phyloP scores from a whole-genome alignment of 1,140 invertebrate genomes.

The Metaphire vulgaris region DNA sequence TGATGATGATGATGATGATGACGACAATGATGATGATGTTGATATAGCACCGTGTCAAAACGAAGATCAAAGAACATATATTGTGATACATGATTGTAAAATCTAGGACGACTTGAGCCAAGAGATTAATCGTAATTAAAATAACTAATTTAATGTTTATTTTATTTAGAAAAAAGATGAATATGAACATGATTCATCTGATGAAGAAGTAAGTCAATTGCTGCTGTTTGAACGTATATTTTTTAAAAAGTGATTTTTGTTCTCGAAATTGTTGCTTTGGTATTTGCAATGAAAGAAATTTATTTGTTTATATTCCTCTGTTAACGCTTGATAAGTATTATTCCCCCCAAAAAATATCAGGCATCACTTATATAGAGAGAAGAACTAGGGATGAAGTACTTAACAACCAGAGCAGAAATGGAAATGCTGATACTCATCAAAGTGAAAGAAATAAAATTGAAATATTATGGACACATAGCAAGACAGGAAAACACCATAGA shows the following conservation, averaged over 20 bases:
- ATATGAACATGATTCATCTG: slow-evolving; percentile 72
- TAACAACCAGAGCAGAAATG: too few species aligned
- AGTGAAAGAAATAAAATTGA: too few species aligned
- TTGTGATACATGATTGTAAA: background rate
- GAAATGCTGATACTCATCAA: too few species aligned
- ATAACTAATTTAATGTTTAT: slow-evolving; percentile 18
- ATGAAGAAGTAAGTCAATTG: slow-evolving; percentile 65
- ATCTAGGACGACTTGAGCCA: slow-evolving; percentile 13
- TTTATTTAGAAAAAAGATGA: slow-evolving; percentile 55
- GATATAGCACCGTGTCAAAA: slow-evolving; percentile 10
- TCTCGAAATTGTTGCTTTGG: background rate
- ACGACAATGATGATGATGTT: slow-evolving; percentile 31
- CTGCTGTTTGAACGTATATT: background rate
- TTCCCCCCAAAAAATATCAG: background rate
- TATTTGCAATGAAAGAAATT: too few species aligned
- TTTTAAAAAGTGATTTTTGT: background rate
- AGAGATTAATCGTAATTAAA: slow-evolving; percentile 8
- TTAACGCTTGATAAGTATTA: background rate
- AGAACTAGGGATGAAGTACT: too few species aligned
- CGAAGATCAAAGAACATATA: background rate
- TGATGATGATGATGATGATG: slow-evolving; percentile 24
- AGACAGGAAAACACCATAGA: too few species aligned
- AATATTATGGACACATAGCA: too few species aligned
- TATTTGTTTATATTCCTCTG: background rate
- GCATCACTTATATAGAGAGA: background rate